These are phyloP conservation scores for Musca vetustissima DNA, from an alignment of 1,140 invertebrate genomes.

Conservation along the genomic window DNA sequence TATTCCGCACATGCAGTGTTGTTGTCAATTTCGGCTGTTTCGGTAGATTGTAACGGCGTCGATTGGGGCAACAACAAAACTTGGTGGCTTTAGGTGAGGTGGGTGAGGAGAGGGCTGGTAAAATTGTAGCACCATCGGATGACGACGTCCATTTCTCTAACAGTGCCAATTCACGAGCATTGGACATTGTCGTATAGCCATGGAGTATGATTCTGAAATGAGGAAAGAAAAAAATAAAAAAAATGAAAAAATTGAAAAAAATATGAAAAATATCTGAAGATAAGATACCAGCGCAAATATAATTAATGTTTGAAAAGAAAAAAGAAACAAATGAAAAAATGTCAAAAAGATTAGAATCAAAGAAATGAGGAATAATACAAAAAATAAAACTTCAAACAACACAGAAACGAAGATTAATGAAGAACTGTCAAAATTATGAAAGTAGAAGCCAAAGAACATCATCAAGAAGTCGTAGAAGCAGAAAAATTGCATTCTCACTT, in stretches of 20 bases:
- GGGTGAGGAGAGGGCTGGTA: slow-evolving; percentile 43
- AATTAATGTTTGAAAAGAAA: no score
- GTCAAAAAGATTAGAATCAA: background rate
- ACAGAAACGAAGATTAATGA: no score
- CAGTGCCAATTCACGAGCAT: slow-evolving; percentile 53
- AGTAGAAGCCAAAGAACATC: no score
- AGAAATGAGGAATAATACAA: background rate
- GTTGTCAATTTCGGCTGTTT: slow-evolving; percentile 44
- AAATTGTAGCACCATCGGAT: slow-evolving; percentile 48
- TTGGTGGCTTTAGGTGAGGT: slow-evolving; percentile 50
- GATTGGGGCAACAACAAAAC: slow-evolving; percentile 51
- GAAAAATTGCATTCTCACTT: no score
- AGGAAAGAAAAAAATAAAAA: background rate
- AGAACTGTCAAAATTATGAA: no score
- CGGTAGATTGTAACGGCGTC: slow-evolving; percentile 45
- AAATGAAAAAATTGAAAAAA: background rate
- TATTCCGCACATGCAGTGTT: slow-evolving; percentile 51
- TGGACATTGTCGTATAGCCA: slow-evolving; percentile 54
- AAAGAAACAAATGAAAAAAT: no score
- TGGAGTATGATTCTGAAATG: slow-evolving; percentile 47
- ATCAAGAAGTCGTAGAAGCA: no score
- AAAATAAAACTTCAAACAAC: no score
- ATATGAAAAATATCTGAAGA: no score
- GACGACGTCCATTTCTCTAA: slow-evolving; percentile 46
- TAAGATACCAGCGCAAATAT: background rate